phyloP scores from a whole-genome alignment of 2,888 invertebrate species.

The Augochlorella aurata region DNA sequence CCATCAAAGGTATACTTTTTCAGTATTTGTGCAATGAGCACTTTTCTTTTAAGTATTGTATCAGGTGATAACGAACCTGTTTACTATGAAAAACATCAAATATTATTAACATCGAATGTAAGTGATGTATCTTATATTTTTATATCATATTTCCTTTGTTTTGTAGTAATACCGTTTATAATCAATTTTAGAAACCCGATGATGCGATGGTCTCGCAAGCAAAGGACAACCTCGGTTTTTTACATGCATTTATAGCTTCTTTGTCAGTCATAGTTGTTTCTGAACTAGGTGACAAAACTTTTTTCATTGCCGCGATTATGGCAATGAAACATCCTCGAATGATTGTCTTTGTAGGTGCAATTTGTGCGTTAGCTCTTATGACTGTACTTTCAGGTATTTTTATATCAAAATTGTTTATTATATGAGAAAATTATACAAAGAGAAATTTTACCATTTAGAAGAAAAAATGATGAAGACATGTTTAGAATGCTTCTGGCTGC shows the following conservation, averaged over 20 bases:
- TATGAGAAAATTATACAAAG: not conserved
- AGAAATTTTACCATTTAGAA: not conserved
- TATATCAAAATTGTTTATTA: not conserved
- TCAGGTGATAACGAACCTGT: conserved; percentile 50
- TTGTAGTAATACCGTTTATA: conserved; percentile 11
- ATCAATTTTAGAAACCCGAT: conserved; percentile 50
- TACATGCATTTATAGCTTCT: conserved; percentile 97
- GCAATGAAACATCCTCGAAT: conserved; percentile 98
- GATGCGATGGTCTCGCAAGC: conserved; percentile 42
- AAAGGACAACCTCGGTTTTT: conserved; percentile 88
- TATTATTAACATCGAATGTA: conserved; percentile 54
- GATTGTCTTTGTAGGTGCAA: conserved; percentile 96
- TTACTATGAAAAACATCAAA: conserved; percentile 56
- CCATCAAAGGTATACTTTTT: conserved; percentile 10
- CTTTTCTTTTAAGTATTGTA: conserved; percentile 16
- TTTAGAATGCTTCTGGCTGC: not conserved
- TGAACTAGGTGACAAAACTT: conserved; percentile 99
- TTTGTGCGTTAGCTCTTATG: conserved; percentile 95
- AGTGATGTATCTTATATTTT: conserved; percentile 30
- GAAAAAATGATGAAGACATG: not conserved
- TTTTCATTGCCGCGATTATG: conserved; percentile 99
- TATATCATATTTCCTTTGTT: not conserved
- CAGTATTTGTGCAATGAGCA: conserved; percentile 6
- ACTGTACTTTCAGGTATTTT: conserved; percentile 92
- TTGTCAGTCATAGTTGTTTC: conserved; percentile 98